Percentiles rank a stretch among this genome's conserved stretches.
phyloP scores from a whole-genome alignment of 2,888 invertebrate species.

The Eupithecia inturbata region DNA sequence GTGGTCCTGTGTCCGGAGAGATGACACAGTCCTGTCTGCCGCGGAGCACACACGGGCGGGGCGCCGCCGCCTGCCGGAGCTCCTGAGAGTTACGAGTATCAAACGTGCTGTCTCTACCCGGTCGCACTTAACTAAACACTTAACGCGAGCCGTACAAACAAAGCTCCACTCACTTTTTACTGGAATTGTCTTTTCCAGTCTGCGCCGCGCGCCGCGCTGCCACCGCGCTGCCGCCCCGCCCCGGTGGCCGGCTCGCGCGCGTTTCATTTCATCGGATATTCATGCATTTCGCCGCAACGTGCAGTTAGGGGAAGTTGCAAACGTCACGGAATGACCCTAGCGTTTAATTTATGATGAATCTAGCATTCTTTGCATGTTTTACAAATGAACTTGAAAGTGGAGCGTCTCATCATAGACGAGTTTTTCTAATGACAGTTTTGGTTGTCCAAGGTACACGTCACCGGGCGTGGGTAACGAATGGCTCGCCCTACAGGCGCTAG shows the following conservation, averaged over 20 bases:
- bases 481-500: conserved; percentile 84
- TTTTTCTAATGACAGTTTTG: conserved; percentile 83
- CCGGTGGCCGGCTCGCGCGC: too few species aligned
- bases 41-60: conserved; percentile 71
- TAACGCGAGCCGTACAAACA: conserved; percentile 79
- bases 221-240: too few species aligned
- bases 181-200: conserved; percentile 73
- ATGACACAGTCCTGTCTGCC: not conserved
- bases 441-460: conserved; percentile 85
- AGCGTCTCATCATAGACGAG: conserved; percentile 67
- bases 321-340: not conserved
- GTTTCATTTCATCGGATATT: conserved; percentile 61
- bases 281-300: conserved; percentile 75
- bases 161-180: conserved; percentile 81
- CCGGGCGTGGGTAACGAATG: conserved; percentile 84
- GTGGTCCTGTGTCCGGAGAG: not conserved
- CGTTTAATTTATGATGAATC: conserved; percentile 58
- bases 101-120: conserved; percentile 77
- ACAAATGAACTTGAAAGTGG: conserved; percentile 44
- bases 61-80: conserved; percentile 31
- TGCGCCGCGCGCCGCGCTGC: conserved; percentile 39
- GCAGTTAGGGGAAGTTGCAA: conserved; percentile 29
- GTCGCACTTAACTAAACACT: conserved; percentile 84
- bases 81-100: conserved; percentile 81
- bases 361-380: conserved; percentile 39